A percentile compares a stretch with the other conserved stretches of the same genome.
These are phyloP conservation scores for Diorhabda carinulata DNA, from an alignment of 1,140 invertebrate species.

Conservation along the genomic window DNA sequence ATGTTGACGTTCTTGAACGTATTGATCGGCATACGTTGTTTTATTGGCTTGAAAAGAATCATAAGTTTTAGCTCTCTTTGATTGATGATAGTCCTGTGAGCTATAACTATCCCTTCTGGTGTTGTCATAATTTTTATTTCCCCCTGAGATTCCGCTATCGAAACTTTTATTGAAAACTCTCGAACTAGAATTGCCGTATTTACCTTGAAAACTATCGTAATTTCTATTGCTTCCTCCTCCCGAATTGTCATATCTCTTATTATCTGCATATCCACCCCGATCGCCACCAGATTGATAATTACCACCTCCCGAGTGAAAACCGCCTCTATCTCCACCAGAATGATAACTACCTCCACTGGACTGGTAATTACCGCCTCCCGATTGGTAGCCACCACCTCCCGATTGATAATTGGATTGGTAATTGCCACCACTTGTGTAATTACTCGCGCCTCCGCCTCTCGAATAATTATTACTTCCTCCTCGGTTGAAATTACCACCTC, in stretches of 20 bases:
- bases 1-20: conserved; percentile 43
- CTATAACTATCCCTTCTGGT: conserved; percentile 36
- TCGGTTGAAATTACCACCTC: conserved; percentile 34
- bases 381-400: conserved; percentile 16
- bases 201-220: conserved; percentile 14
- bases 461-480: conserved; percentile 33
- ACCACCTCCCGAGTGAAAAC: neutral
- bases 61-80: conserved; percentile 43
- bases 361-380: conserved; percentile 24
- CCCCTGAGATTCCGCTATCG: conserved; percentile 17
- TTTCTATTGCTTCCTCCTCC: conserved; percentile 19
- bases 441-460: conserved; percentile 22
- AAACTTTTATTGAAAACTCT: neutral
- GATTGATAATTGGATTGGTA: conserved; percentile 4
- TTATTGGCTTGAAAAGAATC: conserved; percentile 44
- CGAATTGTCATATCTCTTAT: conserved; percentile 24
- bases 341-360: conserved; percentile 16
- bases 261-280: conserved; percentile 16
- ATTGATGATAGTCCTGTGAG: conserved; percentile 35
- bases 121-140: conserved; percentile 29
- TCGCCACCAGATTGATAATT: conserved; percentile 1
- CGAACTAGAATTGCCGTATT: conserved; percentile 11
- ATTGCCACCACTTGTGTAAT: conserved; percentile 19
- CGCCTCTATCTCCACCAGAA: conserved; percentile 9
- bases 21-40: conserved; percentile 45